Conservation (phyloP, 2,113 vertebrate genomes). For the Brevimyrus niger region DNA sequence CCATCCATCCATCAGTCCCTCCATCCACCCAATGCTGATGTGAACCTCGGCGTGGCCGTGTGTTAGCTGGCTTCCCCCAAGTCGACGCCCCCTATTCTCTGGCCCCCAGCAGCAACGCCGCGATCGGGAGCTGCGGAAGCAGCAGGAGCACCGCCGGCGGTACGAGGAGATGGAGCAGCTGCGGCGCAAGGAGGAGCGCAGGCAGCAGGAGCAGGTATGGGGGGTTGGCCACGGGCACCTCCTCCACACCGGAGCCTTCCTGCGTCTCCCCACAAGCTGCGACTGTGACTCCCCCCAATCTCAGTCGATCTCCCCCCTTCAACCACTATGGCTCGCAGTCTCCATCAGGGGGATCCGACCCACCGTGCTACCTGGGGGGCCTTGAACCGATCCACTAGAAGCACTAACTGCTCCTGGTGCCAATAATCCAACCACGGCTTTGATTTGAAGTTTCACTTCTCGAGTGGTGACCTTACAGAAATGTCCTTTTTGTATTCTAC, state of each 20-base stretch:
- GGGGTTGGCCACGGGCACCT: background rate
- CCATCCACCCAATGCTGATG: background rate
- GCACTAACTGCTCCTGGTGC: background rate
- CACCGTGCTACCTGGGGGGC: background rate
- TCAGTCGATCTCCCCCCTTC: background rate
- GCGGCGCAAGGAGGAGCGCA: conserved; percentile 82
- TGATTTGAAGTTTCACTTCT: background rate
- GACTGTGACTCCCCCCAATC: no score
- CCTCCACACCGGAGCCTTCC: background rate
- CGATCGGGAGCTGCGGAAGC: conserved; percentile 83
- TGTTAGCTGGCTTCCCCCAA: background rate
- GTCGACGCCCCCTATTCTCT: background rate
- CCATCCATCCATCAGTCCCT: background rate
- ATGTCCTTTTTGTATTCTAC: background rate
- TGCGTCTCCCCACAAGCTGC: background rate
- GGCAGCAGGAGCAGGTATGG: conserved; percentile 83
- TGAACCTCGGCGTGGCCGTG: background rate
- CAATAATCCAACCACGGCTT: background rate
- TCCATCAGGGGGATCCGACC: background rate
- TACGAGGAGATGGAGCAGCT: conserved; percentile 80
- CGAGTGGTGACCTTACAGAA: background rate
- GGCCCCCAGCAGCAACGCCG: conserved; percentile 77
- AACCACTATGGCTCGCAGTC: background rate
- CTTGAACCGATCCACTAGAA: background rate
- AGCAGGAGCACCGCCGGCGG: conserved; percentile 83